Percentiles rank a stretch among this genome's conserved stretches.
Conservation (phyloP, 2,113 vertebrate species). For the Antigone vipio region DNA sequence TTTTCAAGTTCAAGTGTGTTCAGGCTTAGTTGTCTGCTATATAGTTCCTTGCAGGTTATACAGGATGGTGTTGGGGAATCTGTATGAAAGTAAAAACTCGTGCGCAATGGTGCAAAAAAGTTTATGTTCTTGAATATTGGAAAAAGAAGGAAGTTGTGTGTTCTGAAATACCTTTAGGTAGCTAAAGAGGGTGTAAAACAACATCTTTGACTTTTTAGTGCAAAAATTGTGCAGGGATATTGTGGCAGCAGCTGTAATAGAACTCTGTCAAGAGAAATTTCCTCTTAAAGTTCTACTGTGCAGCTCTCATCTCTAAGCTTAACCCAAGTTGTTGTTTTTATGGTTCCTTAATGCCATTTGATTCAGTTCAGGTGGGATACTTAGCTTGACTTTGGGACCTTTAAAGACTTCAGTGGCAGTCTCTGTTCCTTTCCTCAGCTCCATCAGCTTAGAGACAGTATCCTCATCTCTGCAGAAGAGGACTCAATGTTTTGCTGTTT, state of each 20-base stretch:
- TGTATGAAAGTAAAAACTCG: background rate
- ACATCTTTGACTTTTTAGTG: background rate
- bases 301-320: background rate
- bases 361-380: background rate
- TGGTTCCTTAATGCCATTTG: background rate
- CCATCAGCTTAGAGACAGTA: background rate
- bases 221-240: background rate
- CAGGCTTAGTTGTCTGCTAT: background rate
- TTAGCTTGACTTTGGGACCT: background rate
- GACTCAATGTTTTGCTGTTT: background rate
- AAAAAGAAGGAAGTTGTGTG: background rate
- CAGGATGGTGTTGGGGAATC: background rate
- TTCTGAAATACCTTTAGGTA: background rate
- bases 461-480: background rate
- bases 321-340: background rate
- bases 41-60: background rate
- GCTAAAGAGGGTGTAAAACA: background rate
- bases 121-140: background rate
- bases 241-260: background rate
- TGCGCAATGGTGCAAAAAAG: background rate
- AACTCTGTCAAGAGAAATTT: background rate
- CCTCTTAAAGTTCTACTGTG: background rate
- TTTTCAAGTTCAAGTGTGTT: background rate
- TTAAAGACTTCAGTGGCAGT: background rate
- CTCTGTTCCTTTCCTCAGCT: background rate